Evolutionary conservation across 1,140 invertebrate genomes (phyloP).

Genomic region (Anoplophora glabripennis): DNA sequence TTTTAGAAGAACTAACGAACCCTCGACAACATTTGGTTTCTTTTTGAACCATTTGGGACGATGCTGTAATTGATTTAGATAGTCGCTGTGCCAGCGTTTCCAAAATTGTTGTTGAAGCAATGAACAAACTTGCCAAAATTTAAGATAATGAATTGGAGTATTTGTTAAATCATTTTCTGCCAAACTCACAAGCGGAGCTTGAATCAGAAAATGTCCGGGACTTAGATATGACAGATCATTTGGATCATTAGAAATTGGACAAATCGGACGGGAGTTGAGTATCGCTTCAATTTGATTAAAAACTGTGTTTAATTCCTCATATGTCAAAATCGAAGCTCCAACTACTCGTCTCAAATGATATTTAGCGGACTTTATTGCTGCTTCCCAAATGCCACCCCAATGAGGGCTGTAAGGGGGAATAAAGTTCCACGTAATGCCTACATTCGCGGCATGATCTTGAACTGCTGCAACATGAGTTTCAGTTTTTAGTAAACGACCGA

Average conservation of each 20-base stretch:
- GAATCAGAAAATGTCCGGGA: slow-evolving; percentile 47
- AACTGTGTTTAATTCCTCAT: slow-evolving; percentile 27
- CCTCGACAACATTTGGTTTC: neutral
- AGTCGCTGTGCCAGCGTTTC: slow-evolving; percentile 32
- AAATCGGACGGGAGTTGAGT: slow-evolving; percentile 11
- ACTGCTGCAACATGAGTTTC: no score
- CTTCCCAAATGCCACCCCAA: slow-evolving; percentile 35
- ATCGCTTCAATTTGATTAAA: slow-evolving; percentile 29
- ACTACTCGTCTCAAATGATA: slow-evolving; percentile 34
- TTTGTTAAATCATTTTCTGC: no score
- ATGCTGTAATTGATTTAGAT: slow-evolving; percentile 18
- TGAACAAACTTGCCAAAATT: neutral
- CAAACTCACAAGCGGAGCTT: neutral
- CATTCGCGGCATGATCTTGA: neutral
- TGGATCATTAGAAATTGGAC: slow-evolving; percentile 30
- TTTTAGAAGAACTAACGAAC: slow-evolving; percentile 35
- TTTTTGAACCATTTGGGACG: slow-evolving; percentile 9
- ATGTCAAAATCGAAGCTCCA: slow-evolving; percentile 33
- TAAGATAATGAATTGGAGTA: no score
- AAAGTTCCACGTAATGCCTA: neutral
- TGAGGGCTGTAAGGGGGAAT: slow-evolving; percentile 17
- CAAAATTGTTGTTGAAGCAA: slow-evolving; percentile 34
- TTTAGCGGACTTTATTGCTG: slow-evolving; percentile 35
- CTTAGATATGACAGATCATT: slow-evolving; percentile 36
- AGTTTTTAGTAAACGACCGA: no score